phyloP scores from a whole-genome alignment of 2,113 vertebrate species.

The Trinectes maculatus region DNA sequence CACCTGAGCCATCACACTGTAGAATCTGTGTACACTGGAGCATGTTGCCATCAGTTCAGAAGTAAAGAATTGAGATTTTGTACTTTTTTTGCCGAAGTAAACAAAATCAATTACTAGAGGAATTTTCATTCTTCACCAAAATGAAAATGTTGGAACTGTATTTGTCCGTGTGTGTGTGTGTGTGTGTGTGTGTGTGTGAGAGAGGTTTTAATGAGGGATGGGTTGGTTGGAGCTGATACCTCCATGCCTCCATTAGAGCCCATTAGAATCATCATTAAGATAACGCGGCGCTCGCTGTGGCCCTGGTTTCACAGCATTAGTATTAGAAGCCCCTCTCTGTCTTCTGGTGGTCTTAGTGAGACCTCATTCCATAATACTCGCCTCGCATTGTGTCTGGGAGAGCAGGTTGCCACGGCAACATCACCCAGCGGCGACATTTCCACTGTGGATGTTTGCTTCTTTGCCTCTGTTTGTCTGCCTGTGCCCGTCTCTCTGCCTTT shows the following conservation, averaged over 20 bases:
- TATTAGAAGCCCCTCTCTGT: constrained; percentile 55
- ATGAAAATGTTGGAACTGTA: not conserved
- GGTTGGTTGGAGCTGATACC: constrained; percentile 56
- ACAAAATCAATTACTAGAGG: not conserved
- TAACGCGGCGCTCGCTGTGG: constrained; percentile 63
- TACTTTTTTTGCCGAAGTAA: not conserved
- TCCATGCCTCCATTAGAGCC: constrained; percentile 78
- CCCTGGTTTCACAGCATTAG: constrained; percentile 59
- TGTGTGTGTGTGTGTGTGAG: constrained; percentile 29
- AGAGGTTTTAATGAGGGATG: constrained; percentile 78
- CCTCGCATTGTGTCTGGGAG: constrained; percentile 75
- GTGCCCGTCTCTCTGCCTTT: constrained; percentile 44
- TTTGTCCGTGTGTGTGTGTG: constrained; percentile 4
- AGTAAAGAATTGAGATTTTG: not conserved
- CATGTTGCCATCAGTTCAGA: not conserved
- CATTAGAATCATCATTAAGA: constrained; percentile 86
- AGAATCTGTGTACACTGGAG: not conserved
- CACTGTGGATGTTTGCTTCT: constrained; percentile 70
- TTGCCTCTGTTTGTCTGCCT: constrained; percentile 56
- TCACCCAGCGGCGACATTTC: constrained; percentile 74
- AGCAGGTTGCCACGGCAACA: constrained; percentile 82
- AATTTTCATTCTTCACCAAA: not conserved
- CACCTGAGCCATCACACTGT: not conserved
- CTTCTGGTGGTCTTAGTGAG: constrained; percentile 54
- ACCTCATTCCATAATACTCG: constrained; percentile 62